These are phyloP conservation scores for Leptoteleia sp. DNA, from an alignment of 1,140 invertebrate species.

Conservation along the genomic window DNA sequence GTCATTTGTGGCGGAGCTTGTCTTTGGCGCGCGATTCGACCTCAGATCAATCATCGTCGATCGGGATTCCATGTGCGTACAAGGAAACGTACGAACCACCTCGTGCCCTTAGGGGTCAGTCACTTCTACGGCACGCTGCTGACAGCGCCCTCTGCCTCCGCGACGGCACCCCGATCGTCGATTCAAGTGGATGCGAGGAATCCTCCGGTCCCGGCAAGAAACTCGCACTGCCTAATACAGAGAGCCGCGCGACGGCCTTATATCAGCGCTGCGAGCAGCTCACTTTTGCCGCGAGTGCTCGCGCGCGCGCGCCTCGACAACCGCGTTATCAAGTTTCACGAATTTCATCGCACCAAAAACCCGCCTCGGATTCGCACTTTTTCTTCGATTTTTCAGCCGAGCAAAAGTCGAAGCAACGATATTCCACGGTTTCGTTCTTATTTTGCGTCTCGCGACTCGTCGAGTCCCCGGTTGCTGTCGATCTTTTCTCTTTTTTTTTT, in stretches of 20 bases:
- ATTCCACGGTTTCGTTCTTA: no score
- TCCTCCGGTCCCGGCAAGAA: constrained; percentile 69
- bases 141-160: constrained; percentile 42
- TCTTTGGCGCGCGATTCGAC: constrained; percentile 39
- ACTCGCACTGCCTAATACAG: constrained; percentile 79
- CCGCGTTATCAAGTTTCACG: constrained; percentile 46
- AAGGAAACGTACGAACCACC: constrained; percentile 71
- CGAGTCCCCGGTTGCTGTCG: no score
- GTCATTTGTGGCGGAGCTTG: constrained; percentile 29
- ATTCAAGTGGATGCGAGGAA: constrained; percentile 71
- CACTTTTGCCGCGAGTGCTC: constrained; percentile 51
- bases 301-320: no score
- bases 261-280: constrained; percentile 40
- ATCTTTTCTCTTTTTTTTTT: no score
- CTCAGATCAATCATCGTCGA: constrained; percentile 68
- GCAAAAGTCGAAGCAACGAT: no score
- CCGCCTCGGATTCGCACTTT: no score
- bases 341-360: constrained; percentile 24
- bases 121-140: constrained; percentile 69
- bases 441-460: no score
- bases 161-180: constrained; percentile 57
- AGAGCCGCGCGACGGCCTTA: constrained; percentile 72
- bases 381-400: no score
- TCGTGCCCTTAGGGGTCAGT: constrained; percentile 75
- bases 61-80: constrained; percentile 72